phyloP scores from a whole-genome alignment of 2,888 invertebrate genomes.

The Polydrusus tereticollis region DNA sequence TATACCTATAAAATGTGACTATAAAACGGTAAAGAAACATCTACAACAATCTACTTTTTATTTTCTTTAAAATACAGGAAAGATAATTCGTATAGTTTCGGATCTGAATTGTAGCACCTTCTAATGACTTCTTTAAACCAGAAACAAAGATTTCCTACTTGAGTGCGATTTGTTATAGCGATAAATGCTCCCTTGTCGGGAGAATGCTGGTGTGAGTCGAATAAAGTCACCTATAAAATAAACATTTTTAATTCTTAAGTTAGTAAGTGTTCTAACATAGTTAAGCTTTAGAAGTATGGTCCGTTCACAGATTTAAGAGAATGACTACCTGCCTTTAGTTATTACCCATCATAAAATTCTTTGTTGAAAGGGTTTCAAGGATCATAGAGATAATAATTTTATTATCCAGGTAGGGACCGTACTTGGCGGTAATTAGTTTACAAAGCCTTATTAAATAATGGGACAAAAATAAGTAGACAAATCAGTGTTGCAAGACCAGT shows the following conservation, averaged over 20 bases:
- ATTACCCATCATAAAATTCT: too few relatives aligned
- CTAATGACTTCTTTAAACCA: slow-evolving; percentile 67
- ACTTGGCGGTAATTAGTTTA: too few relatives aligned
- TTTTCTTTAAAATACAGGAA: slow-evolving; percentile 66
- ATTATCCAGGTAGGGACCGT: too few relatives aligned
- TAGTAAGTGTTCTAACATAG: too few relatives aligned
- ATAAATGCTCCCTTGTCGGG: slow-evolving; percentile 68
- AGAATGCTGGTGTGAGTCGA: slow-evolving; percentile 69
- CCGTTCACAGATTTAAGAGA: too few relatives aligned
- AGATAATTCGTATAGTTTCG: slow-evolving; percentile 68
- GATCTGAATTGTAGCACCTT: slow-evolving; percentile 65
- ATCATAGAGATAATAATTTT: too few relatives aligned
- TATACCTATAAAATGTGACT: background rate
- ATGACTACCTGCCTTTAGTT: too few relatives aligned
- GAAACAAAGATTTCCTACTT: slow-evolving; percentile 66
- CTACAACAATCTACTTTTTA: slow-evolving; percentile 35
- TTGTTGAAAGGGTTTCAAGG: too few relatives aligned
- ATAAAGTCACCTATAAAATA: slow-evolving; percentile 66
- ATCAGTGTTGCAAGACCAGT: too few relatives aligned
- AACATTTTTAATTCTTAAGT: background rate
- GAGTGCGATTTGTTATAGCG: slow-evolving; percentile 65
- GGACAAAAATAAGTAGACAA: too few relatives aligned
- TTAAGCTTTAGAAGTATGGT: too few relatives aligned
- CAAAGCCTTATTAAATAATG: too few relatives aligned
- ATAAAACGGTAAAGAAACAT: background rate